Conservation (phyloP, 1,140 invertebrate genomes). For the Papilio aristodemus region DNA sequence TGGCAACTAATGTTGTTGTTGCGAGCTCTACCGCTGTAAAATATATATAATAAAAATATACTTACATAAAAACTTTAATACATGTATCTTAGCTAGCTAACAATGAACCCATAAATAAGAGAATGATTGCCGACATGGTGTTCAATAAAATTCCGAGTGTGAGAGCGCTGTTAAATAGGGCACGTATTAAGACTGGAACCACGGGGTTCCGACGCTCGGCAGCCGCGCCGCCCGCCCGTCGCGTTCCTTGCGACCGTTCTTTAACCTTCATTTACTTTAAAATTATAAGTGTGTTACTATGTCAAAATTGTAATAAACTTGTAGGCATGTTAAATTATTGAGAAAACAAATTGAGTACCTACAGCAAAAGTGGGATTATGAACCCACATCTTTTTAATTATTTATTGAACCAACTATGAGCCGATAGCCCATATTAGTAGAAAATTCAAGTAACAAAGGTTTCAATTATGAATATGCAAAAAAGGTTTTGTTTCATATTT, state of each 20-base stretch:
- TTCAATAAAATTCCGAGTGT: slow-evolving; percentile 9
- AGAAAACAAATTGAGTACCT: no score
- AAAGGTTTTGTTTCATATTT: not conserved
- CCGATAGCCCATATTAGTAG: no score
- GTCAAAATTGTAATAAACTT: no score
- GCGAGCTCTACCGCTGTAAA: no score
- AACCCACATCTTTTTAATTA: no score
- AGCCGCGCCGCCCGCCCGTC: slow-evolving; percentile 11
- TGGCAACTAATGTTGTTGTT: no score
- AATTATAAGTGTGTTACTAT: not conserved
- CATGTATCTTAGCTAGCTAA: not conserved
- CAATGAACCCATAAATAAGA: slow-evolving; percentile 9
- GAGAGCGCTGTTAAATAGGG: slow-evolving; percentile 15
- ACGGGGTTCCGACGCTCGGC: slow-evolving; percentile 26
- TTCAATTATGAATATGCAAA: not conserved
- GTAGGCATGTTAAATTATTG: no score
- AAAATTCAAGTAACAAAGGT: no score
- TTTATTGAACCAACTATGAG: no score
- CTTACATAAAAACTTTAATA: no score
- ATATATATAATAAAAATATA: no score
- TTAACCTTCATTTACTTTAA: not conserved
- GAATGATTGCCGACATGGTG: not conserved
- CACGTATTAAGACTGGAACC: slow-evolving; percentile 22
- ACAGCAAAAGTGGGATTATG: no score
- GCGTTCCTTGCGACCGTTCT: not conserved